A percentile compares a stretch with the other conserved stretches of the same genome.
These are phyloP conservation scores for Lasioglossum morio DNA, from an alignment of 2,888 invertebrate species.

Conservation along the genomic window DNA sequence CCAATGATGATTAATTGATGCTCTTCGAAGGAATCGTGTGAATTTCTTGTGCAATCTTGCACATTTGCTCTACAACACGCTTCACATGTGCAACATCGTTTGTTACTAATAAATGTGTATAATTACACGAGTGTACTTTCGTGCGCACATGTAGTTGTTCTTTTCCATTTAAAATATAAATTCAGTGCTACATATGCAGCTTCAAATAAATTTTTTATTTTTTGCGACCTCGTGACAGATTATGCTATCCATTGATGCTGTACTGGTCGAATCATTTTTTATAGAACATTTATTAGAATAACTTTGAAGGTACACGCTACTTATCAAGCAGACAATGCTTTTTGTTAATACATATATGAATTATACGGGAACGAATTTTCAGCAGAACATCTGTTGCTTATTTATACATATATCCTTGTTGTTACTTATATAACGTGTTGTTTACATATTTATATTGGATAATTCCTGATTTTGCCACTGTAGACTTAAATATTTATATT, in stretches of 20 bases:
- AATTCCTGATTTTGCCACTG: neutral
- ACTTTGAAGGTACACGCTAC: no score
- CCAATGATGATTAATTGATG: conserved; percentile 46
- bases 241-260: neutral
- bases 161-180: neutral
- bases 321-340: no score
- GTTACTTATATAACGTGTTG: no score
- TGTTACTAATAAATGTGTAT: no score
- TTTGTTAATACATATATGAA: neutral
- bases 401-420: neutral
- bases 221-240: neutral
- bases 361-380: neutral
- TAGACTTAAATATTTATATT: neutral
- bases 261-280: neutral
- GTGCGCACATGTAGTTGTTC: neutral
- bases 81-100: no score
- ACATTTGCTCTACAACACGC: neutral
- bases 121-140: no score
- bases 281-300: no score
- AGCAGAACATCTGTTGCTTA: neutral
- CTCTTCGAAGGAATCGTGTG: conserved; percentile 48
- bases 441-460: neutral
- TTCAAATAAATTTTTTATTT: neutral
- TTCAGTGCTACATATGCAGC: neutral
- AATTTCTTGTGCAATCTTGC: conserved; percentile 33